Percentiles rank a stretch among this genome's conserved stretches.
Evolutionary conservation across 2,113 vertebrate species (phyloP).

Genomic region (Eublepharis macularius): DNA sequence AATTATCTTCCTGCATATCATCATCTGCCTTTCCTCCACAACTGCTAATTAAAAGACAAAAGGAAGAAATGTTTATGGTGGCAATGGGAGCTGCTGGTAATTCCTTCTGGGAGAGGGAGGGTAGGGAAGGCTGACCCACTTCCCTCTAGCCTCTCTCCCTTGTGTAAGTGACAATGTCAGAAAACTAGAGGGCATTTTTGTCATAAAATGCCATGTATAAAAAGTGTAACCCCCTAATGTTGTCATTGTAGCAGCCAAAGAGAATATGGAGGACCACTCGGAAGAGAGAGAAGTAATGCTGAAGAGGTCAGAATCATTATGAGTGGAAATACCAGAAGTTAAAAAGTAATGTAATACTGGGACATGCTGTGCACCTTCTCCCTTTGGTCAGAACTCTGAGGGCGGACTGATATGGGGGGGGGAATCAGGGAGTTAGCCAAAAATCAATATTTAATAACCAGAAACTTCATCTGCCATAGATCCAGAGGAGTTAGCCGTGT

Average conservation of each 20-base stretch:
- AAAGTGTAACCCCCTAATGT: not conserved
- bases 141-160: not conserved
- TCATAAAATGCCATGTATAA: not conserved
- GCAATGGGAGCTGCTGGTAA: not conserved
- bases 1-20: too few relatives aligned
- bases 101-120: not conserved
- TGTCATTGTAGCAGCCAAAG: constrained; percentile 45
- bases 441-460: too few relatives aligned
- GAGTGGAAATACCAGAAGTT: too few relatives aligned
- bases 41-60: too few relatives aligned
- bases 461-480: too few relatives aligned
- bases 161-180: not conserved
- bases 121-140: not conserved
- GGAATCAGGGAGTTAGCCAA: too few relatives aligned
- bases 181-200: not conserved
- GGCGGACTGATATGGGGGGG: too few relatives aligned
- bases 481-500: too few relatives aligned
- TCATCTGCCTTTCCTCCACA: too few relatives aligned
- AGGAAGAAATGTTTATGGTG: not conserved
- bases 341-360: too few relatives aligned
- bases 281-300: constrained; percentile 56
- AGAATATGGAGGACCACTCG: constrained; percentile 47
- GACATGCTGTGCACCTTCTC: too few relatives aligned
- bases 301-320: constrained; percentile 43
- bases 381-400: too few relatives aligned